Evolutionary conservation across 2,888 invertebrate genomes (phyloP).

Genomic region (Hirtodrosophila histrioides): DNA sequence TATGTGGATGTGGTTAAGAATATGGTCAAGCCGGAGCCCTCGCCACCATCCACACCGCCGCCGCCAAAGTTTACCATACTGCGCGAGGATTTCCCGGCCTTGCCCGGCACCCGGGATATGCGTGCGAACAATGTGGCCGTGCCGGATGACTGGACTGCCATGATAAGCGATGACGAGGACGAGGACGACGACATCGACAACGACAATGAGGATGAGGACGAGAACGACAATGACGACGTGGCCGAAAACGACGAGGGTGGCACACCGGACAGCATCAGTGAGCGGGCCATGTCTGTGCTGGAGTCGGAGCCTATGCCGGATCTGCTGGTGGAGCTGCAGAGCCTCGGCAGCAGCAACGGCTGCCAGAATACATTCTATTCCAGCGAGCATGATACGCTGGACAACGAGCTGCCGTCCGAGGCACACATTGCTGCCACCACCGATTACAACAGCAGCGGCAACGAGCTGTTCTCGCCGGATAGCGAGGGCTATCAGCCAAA

Average conservation of each 20-base stretch:
- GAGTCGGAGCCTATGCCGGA: background rate
- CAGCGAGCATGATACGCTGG: background rate
- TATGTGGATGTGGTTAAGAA: conserved; percentile 69
- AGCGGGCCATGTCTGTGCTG: background rate
- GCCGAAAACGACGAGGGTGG: no score
- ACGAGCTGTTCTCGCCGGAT: background rate
- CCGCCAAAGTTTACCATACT: conserved; percentile 49
- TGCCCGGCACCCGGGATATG: conserved; percentile 40
- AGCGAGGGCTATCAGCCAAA: background rate
- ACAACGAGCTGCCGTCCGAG: conserved; percentile 11
- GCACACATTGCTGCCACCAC: conserved; percentile 11
- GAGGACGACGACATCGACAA: conserved; percentile 1
- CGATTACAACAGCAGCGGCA: background rate
- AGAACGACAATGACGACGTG: no score
- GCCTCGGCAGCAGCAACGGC: background rate
- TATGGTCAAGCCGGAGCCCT: conserved; percentile 21
- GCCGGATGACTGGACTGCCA: conserved; percentile 53
- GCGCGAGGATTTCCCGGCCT: conserved; percentile 62
- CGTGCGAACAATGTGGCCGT: background rate
- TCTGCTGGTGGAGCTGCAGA: conserved; percentile 11
- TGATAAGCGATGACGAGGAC: conserved; percentile 42
- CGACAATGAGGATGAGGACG: background rate
- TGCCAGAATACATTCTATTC: background rate
- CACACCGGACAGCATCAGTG: conserved; percentile 6
- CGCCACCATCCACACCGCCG: conserved; percentile 18